These are phyloP conservation scores for Oenanthe oenanthe DNA, from an alignment of 2,113 vertebrate species.

Conservation along the genomic window DNA sequence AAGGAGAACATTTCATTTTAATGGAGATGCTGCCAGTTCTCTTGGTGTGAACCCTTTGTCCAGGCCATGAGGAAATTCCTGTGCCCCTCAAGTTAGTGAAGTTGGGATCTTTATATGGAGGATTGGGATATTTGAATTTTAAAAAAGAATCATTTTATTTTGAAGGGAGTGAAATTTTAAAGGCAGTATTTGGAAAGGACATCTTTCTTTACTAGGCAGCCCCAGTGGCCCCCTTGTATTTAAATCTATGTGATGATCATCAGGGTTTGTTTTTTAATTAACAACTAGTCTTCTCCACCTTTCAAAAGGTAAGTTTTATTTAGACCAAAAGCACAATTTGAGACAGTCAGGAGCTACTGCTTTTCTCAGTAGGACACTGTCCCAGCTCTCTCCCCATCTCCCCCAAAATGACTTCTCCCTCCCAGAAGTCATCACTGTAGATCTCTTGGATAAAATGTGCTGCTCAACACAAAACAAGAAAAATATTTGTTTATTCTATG, in stretches of 20 bases:
- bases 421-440: not conserved
- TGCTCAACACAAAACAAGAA: not conserved
- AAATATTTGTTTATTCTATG: slow-evolving; percentile 28
- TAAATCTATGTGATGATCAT: rapidly evolving
- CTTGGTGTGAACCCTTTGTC: not conserved
- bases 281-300: not conserved
- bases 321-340: not conserved
- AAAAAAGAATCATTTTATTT: not conserved
- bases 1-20: not conserved
- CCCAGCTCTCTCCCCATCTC: not conserved
- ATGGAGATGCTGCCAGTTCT: not conserved
- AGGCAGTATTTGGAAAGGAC: not conserved
- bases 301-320: not conserved
- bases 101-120: not conserved
- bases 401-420: not conserved
- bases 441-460: not conserved
- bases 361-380: not conserved
- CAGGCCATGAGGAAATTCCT: not conserved
- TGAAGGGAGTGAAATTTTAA: not conserved
- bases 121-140: not conserved
- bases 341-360: not conserved
- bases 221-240: rapidly evolving
- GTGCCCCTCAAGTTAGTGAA: not conserved
- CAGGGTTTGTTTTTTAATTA: not conserved
- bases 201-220: not conserved